Percentiles rank a stretch among this genome's conserved stretches.
These are phyloP conservation scores for Galerucella calmariensis DNA, from an alignment of 2,888 invertebrate genomes.

Conservation along the genomic window DNA sequence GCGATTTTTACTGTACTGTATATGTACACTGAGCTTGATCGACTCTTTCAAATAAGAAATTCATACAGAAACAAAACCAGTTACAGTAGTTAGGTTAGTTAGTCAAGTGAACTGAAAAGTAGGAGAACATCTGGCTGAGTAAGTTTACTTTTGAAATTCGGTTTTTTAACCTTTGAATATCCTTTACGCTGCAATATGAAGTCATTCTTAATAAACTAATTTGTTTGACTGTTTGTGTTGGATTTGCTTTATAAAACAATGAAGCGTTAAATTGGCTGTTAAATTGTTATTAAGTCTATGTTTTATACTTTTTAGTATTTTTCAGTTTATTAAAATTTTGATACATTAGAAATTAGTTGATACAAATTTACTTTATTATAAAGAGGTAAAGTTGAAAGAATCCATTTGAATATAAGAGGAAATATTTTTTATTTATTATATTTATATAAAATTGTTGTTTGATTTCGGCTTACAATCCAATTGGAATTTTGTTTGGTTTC, in stretches of 20 bases:
- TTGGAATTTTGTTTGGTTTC: no score
- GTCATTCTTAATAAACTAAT: not conserved
- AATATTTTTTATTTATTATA: no score
- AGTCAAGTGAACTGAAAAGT: slow-evolving; percentile 23
- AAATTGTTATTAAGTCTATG: not conserved
- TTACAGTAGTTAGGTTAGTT: slow-evolving; percentile 20
- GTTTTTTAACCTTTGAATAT: slow-evolving; percentile 3
- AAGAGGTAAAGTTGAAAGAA: not conserved
- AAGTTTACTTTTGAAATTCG: slow-evolving; percentile 18
- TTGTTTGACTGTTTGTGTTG: not conserved
- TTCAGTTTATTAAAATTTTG: not conserved
- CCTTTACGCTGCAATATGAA: not conserved
- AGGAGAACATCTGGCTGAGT: slow-evolving; percentile 28
- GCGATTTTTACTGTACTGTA: slow-evolving; percentile 26
- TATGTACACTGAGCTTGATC: slow-evolving; percentile 13
- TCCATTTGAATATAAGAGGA: not conserved
- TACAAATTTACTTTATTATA: not conserved
- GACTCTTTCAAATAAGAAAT: slow-evolving; percentile 21
- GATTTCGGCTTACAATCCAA: no score
- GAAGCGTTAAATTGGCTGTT: not conserved
- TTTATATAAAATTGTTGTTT: no score
- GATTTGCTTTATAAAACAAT: not conserved
- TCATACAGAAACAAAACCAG: slow-evolving; percentile 6
- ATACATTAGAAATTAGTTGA: no score
- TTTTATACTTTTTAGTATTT: not conserved